Evolutionary conservation across 1,140 invertebrate genomes (phyloP).

Genomic region (Panulirus ornatus): DNA sequence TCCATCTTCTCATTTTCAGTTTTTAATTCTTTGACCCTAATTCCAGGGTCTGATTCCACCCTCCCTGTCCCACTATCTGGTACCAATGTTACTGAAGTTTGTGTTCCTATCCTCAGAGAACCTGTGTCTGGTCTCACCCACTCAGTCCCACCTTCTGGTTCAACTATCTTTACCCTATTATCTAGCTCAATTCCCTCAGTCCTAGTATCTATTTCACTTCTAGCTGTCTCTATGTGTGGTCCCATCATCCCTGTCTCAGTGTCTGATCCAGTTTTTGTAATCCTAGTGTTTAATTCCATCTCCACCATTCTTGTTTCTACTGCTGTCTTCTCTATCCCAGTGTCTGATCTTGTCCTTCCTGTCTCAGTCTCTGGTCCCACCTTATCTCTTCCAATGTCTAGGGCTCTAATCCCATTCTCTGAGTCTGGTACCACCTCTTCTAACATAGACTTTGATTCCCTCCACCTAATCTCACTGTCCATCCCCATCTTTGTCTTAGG

Average conservation of each 20-base stretch:
- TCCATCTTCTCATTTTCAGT: no score
- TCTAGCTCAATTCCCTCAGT: no score
- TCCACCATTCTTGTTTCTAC: background rate
- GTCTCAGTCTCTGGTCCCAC: background rate
- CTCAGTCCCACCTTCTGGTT: background rate
- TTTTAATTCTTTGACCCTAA: no score
- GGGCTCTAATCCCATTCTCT: constrained; percentile 8
- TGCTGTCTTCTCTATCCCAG: background rate
- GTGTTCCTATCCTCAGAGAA: no score
- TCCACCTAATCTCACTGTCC: no score
- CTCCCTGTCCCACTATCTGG: background rate
- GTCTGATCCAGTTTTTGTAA: background rate
- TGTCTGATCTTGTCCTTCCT: background rate
- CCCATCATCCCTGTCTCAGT: background rate
- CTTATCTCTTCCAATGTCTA: background rate
- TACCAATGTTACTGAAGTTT: no score
- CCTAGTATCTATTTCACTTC: background rate
- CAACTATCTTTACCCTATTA: no score
- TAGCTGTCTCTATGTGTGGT: background rate
- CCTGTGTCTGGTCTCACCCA: no score
- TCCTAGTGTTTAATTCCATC: background rate
- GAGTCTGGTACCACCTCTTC: no score
- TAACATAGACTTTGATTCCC: no score
- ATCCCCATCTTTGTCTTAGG: background rate
- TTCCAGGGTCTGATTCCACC: no score